These are phyloP conservation scores for Cercopithecus diana DNA, from an alignment of 2,797 vertebrate genomes.

Conservation along the genomic window DNA sequence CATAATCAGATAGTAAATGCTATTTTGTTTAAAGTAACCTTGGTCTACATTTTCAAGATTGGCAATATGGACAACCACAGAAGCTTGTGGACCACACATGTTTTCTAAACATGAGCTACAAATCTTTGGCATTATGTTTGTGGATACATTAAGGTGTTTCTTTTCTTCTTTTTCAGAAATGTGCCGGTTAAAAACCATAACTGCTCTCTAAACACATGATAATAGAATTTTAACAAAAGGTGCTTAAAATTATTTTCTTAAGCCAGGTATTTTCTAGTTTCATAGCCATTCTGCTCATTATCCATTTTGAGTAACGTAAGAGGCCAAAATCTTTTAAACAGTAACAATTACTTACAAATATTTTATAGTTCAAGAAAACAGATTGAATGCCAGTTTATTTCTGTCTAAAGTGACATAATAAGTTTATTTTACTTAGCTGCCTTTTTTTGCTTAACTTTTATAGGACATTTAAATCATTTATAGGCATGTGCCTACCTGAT, in stretches of 20 bases:
- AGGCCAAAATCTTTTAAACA: background rate
- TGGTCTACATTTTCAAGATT: background rate
- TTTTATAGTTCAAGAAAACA: conserved; percentile 3
- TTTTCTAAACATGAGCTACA: background rate
- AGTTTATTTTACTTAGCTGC: background rate
- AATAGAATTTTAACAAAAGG: background rate
- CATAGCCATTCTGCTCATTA: background rate
- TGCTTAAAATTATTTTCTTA: background rate
- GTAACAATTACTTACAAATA: background rate
- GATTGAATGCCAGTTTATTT: background rate
- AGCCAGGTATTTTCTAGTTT: background rate
- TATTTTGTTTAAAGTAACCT: background rate
- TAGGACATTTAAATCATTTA: background rate
- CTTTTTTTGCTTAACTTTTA: conserved; percentile 13
- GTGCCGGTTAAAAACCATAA: background rate
- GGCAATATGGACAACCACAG: background rate
- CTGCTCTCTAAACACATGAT: background rate
- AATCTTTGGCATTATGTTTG: background rate
- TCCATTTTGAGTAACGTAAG: background rate
- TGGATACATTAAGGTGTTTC: background rate
- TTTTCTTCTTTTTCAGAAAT: background rate
- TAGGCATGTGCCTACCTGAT: background rate
- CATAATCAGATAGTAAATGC: background rate
- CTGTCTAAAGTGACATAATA: background rate
- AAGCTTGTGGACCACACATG: background rate